These are phyloP conservation scores for Myanophis thanlyinensis DNA, from an alignment of 2,113 vertebrate genomes.

Conservation along the genomic window DNA sequence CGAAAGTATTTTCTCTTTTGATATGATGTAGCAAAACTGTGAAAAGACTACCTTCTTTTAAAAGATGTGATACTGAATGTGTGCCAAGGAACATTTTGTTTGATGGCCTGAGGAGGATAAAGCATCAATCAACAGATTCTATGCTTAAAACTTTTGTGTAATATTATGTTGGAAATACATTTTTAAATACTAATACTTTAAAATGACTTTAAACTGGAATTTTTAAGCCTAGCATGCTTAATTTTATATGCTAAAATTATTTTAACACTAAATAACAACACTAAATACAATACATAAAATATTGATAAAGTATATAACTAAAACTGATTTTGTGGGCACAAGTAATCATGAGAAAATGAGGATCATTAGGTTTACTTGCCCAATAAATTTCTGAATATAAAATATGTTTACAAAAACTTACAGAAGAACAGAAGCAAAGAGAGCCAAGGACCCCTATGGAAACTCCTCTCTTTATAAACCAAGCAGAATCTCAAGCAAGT, in stretches of 20 bases:
- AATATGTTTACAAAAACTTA: background rate
- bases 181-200: background rate
- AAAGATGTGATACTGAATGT: background rate
- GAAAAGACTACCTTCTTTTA: background rate
- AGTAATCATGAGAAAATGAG: background rate
- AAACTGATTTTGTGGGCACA: background rate
- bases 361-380: background rate
- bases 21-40: background rate
- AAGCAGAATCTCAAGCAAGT: background rate
- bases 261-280: background rate
- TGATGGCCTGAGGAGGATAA: background rate
- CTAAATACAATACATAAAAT: background rate
- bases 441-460: background rate
- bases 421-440: background rate
- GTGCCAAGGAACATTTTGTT: background rate
- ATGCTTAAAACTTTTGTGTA: background rate
- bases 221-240: background rate
- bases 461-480: background rate
- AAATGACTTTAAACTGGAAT: background rate
- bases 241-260: background rate
- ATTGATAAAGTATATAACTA: background rate
- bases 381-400: background rate
- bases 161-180: background rate
- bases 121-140: background rate
- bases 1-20: background rate